Percentiles rank a stretch among this genome's conserved stretches.
phyloP scores from a whole-genome alignment of 2,113 vertebrate species.

The Pseudopodoces humilis region DNA sequence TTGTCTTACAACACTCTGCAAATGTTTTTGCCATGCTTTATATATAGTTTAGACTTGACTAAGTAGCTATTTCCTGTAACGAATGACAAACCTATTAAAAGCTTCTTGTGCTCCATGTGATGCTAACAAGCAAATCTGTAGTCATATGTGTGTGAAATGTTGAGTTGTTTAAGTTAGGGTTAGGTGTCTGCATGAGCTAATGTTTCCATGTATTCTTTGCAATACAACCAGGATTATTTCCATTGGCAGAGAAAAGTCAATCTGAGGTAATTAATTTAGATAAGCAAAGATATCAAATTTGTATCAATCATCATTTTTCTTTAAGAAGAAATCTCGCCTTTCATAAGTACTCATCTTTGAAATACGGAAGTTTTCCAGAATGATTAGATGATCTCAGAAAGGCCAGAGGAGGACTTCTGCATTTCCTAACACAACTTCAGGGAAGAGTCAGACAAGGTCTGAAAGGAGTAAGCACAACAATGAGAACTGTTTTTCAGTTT shows the following conservation, averaged over 20 bases:
- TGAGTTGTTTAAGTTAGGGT: neutral
- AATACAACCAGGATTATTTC: neutral
- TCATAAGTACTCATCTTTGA: neutral
- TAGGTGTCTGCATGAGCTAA: neutral
- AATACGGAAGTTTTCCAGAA: neutral
- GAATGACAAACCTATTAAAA: slow-evolving; percentile 15
- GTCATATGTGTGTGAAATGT: neutral
- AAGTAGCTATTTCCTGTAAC: slow-evolving; percentile 13
- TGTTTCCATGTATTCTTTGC: neutral
- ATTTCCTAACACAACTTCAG: neutral
- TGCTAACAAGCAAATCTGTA: neutral
- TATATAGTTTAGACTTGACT: neutral
- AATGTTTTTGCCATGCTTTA: neutral
- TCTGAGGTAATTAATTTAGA: neutral
- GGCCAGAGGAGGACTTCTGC: neutral
- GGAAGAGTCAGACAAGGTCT: neutral
- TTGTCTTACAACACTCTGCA: neutral
- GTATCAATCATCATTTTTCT: neutral
- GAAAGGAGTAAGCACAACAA: neutral
- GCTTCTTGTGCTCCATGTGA: neutral
- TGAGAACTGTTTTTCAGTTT: neutral
- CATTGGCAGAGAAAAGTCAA: neutral
- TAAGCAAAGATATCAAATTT: neutral
- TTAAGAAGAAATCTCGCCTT: neutral
- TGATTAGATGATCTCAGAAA: neutral